phyloP scores from a whole-genome alignment of 1,140 invertebrate genomes.

The Leptinotarsa undecemlineata region DNA sequence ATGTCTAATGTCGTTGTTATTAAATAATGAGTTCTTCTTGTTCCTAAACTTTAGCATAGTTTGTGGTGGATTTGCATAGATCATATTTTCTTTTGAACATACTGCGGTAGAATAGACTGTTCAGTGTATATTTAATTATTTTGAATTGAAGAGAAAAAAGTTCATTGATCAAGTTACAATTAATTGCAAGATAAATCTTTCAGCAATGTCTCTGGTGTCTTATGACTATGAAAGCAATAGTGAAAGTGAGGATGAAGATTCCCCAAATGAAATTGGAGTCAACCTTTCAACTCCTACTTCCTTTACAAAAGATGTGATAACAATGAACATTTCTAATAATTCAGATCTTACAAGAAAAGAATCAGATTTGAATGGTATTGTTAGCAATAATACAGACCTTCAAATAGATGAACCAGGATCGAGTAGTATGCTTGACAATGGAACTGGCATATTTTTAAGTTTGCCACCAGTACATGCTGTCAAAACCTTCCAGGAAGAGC shows the following conservation, averaged over 20 bases:
- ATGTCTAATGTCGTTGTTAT: no score
- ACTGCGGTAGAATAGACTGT: no score
- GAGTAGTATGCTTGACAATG: neutral
- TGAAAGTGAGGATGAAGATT: conserved; percentile 39
- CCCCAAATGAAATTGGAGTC: neutral
- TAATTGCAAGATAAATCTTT: neutral
- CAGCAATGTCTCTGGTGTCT: conserved; percentile 44
- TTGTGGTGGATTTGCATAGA: no score
- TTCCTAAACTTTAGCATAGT: no score
- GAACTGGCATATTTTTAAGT: conserved; percentile 29
- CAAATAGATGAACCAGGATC: neutral
- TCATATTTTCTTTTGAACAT: no score
- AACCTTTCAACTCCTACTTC: neutral
- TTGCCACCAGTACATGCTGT: conserved; percentile 30
- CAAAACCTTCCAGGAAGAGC: conserved; percentile 36
- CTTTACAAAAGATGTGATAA: neutral
- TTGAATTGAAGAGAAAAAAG: no score
- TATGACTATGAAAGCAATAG: conserved; percentile 47
- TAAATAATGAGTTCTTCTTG: no score
- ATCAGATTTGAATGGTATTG: neutral
- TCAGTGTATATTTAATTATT: no score
- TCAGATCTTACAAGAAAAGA: neutral
- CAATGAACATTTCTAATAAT: no score
- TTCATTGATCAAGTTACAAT: no score
- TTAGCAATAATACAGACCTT: neutral